Evolutionary conservation across 1,140 invertebrate genomes (phyloP).

Genomic region (Lordiphosa clarofinis): DNA sequence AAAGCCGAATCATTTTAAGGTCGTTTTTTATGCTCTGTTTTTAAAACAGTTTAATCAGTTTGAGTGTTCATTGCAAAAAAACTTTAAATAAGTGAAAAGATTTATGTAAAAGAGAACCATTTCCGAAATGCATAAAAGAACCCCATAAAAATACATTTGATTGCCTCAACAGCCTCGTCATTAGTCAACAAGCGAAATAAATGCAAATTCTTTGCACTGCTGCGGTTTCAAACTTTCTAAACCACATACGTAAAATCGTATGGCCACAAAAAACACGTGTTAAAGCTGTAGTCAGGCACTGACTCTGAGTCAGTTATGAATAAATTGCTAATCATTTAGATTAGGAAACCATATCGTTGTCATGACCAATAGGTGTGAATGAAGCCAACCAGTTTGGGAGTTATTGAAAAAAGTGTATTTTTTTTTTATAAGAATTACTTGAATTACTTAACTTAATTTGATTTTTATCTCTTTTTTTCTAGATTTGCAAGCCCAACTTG

Average conservation of each 20-base stretch:
- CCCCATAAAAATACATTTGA: conserved; percentile 37
- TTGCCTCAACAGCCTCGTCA: conserved; percentile 19
- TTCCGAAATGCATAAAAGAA: conserved; percentile 28
- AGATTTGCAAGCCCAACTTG: conserved; percentile 31
- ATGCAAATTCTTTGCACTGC: conserved; percentile 46
- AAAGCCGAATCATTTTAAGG: too few species aligned
- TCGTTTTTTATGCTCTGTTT: too few species aligned
- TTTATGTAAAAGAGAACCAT: too few species aligned
- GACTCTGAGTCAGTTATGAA: conserved; percentile 38
- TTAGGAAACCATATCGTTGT: conserved; percentile 16
- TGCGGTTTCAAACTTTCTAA: conserved; percentile 62
- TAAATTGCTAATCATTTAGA: conserved; percentile 49
- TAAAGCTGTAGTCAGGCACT: conserved; percentile 16
- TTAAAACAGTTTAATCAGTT: too few species aligned
- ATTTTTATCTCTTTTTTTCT: conserved; percentile 20
- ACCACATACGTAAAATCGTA: conserved; percentile 52
- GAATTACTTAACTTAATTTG: conserved; percentile 1
- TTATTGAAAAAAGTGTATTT: conserved; percentile 7
- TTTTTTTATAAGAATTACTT: conserved; percentile 11
- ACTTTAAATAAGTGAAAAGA: conserved; percentile 2
- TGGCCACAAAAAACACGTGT: conserved; percentile 60
- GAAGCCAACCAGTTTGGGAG: conserved; percentile 41
- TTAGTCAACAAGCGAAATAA: conserved; percentile 17
- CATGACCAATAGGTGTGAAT: conserved; percentile 49
- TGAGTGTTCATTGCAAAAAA: neutral